A percentile compares a stretch with the other conserved stretches of the same genome.
Evolutionary conservation across 2,888 invertebrate genomes (phyloP).

Genomic region (Altica lythri): DNA sequence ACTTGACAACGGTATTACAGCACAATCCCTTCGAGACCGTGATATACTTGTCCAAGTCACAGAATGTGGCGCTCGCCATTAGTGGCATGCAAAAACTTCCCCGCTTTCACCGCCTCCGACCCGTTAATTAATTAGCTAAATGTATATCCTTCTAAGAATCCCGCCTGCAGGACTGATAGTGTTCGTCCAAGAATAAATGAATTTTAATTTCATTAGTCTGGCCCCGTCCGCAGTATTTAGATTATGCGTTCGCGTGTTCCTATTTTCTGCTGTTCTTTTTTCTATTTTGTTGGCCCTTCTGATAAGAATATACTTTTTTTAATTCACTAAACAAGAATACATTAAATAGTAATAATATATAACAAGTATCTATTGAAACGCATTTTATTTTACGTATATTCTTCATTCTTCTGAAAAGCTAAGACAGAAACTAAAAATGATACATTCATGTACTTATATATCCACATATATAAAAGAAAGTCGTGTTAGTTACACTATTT

Average conservation of each 20-base stretch:
- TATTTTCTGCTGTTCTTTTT: slow-evolving; percentile 5
- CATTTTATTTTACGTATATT: no score
- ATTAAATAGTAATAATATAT: no score
- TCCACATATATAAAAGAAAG: no score
- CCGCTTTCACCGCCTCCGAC: slow-evolving; percentile 12
- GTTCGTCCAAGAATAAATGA: slow-evolving; percentile 56
- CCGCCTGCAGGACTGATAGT: slow-evolving; percentile 51
- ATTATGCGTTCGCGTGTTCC: slow-evolving; percentile 54
- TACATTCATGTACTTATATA: no score
- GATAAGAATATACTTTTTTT: neutral
- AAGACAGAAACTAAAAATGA: no score
- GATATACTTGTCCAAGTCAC: slow-evolving; percentile 20
- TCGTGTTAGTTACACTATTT: no score
- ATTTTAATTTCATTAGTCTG: slow-evolving; percentile 57
- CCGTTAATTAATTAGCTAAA: slow-evolving; percentile 54
- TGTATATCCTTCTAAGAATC: slow-evolving; percentile 54
- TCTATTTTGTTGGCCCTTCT: slow-evolving; percentile 1
- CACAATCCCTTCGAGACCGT: slow-evolving; percentile 22
- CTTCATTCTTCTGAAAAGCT: no score
- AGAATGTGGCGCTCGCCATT: slow-evolving; percentile 18
- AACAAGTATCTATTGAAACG: no score
- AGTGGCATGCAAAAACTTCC: slow-evolving; percentile 23
- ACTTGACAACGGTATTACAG: no score
- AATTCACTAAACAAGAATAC: neutral
- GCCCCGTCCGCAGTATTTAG: slow-evolving; percentile 45